Conservation (phyloP, 2,797 vertebrate genomes). For the Sebastes minor region DNA sequence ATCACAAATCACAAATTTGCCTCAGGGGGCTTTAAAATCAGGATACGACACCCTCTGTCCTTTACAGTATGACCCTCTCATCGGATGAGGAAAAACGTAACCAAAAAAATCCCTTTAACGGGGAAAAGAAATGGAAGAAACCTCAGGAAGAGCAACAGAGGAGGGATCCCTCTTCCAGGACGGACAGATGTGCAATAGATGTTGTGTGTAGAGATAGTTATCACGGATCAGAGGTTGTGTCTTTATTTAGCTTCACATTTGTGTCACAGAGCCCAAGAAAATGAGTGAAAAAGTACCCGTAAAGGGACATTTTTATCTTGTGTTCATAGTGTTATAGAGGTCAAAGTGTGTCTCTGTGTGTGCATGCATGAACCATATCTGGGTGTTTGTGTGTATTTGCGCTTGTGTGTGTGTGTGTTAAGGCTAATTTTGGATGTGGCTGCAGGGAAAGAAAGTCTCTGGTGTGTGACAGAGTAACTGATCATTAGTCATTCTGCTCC, state of each 20-base stretch:
- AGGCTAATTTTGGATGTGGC: conserved; percentile 77
- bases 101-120: too few species aligned
- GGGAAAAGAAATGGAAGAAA: too few species aligned
- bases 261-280: background rate
- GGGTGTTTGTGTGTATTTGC: background rate
- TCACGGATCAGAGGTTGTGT: background rate
- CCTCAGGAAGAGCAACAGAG: too few species aligned
- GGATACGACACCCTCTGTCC: too few species aligned
- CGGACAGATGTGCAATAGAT: too few species aligned
- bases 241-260: background rate
- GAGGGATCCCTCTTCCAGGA: too few species aligned
- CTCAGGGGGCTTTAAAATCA: too few species aligned
- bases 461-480: conserved; percentile 71
- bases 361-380: background rate
- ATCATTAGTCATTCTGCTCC: conserved; percentile 83
- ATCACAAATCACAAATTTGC: too few species aligned
- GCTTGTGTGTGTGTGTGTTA: conserved; percentile 17
- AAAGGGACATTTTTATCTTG: background rate
- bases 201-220: background rate
- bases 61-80: too few species aligned
- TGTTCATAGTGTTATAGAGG: conserved; percentile 1
- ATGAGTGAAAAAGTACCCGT: fast-evolving
- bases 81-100: too few species aligned
- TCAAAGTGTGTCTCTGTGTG: background rate
- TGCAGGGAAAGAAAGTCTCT: conserved; percentile 73